These are phyloP conservation scores for Porites evermanni DNA, from an alignment of 92 coral and sea anemone species.

Conservation along the genomic window DNA sequence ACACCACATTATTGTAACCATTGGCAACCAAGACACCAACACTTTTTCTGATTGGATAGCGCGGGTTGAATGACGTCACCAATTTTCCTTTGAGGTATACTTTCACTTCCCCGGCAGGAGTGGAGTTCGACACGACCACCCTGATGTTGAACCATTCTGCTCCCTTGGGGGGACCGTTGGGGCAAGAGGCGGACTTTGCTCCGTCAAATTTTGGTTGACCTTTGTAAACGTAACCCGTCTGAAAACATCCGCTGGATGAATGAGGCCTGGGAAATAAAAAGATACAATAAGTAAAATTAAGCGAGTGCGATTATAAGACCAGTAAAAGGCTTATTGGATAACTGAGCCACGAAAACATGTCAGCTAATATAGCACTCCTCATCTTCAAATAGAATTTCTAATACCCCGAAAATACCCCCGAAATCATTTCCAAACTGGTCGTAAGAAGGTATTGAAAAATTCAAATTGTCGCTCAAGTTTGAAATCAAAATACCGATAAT, in stretches of 20 bases:
- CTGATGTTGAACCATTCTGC: constrained; percentile 51
- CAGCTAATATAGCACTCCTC: too few relatives aligned
- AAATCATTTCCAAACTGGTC: not conserved
- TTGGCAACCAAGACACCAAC: constrained; percentile 84
- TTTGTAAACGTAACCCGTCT: constrained; percentile 62
- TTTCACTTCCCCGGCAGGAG: constrained; percentile 31
- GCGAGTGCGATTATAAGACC: too few relatives aligned
- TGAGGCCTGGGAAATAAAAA: constrained; percentile 55
- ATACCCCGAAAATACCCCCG: not conserved
- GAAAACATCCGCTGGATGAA: constrained; percentile 53
- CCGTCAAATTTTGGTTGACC: constrained; percentile 50
- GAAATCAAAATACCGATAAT: not conserved
- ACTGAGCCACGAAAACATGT: not conserved
- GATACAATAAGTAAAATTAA: not conserved
- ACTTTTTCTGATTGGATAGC: constrained; percentile 45
- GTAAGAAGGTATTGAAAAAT: too few relatives aligned
- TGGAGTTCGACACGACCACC: constrained; percentile 2
- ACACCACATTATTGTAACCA: constrained; percentile 74
- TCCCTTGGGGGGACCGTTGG: constrained; percentile 58
- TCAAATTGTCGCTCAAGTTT: too few relatives aligned
- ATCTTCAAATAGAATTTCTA: too few relatives aligned
- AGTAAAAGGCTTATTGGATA: too few relatives aligned
- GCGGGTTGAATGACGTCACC: constrained; percentile 47
- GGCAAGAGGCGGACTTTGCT: constrained; percentile 24
- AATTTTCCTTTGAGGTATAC: constrained; percentile 37